These are phyloP conservation scores for Nipponacmea schrenckii DNA, from an alignment of 2,888 invertebrate genomes.

Conservation along the genomic window DNA sequence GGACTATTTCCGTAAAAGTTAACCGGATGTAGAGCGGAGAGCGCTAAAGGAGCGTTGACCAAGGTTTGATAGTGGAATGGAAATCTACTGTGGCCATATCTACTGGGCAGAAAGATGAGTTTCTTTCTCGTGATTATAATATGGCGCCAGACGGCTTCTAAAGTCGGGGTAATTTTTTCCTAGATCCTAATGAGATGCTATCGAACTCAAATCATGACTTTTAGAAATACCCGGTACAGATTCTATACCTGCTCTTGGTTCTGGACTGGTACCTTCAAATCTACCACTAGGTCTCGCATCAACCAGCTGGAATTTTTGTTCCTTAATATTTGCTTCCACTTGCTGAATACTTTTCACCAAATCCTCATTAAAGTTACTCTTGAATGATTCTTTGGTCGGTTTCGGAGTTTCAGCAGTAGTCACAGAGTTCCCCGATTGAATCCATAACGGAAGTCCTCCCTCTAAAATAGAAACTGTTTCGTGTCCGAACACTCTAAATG, in stretches of 20 bases:
- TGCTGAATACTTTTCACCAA: constrained; percentile 55
- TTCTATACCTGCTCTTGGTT: constrained; percentile 58
- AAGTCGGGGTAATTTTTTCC: too few species aligned
- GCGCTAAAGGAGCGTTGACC: too few species aligned
- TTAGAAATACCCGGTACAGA: too few species aligned
- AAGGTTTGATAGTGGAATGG: too few species aligned
- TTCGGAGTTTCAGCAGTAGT: constrained; percentile 32
- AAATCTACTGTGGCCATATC: too few species aligned
- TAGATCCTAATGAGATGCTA: too few species aligned
- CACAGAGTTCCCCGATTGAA: constrained; percentile 31
- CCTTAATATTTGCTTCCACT: constrained; percentile 47
- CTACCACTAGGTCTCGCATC: constrained; percentile 60
- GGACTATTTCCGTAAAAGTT: too few species aligned
- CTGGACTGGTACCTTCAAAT: constrained; percentile 58
- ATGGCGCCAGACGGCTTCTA: too few species aligned
- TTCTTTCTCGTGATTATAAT: too few species aligned
- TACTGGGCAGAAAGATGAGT: too few species aligned
- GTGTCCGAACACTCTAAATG: constrained; percentile 61
- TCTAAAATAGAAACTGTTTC: constrained; percentile 53
- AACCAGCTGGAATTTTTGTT: constrained; percentile 44
- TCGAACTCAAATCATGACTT: too few species aligned
- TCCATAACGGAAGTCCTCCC: constrained; percentile 61
- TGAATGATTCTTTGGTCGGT: constrained; percentile 36
- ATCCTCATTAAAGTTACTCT: constrained; percentile 38
- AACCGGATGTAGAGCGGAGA: too few species aligned